These are phyloP conservation scores for Aspidoscelis tigris DNA, from an alignment of 2,113 vertebrate species.

Conservation along the genomic window DNA sequence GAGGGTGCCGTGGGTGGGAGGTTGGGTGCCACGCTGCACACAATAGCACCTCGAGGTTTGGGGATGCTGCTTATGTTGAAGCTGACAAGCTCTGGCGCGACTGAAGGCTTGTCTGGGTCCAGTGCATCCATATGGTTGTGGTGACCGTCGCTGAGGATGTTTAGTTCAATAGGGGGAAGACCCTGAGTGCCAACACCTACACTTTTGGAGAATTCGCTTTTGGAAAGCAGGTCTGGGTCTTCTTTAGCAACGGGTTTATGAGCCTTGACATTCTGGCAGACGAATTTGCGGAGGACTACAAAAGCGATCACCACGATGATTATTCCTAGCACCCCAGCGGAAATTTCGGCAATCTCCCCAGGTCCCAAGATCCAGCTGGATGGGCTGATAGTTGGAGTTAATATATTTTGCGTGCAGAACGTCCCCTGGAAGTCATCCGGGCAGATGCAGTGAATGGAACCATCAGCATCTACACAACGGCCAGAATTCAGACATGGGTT, in stretches of 20 bases:
- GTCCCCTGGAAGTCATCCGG: constrained; percentile 52
- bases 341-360: constrained; percentile 82
- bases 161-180: constrained; percentile 82
- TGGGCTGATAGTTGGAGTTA: constrained; percentile 70
- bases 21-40: constrained; percentile 96
- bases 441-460: constrained; percentile 76
- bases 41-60: constrained; percentile 81
- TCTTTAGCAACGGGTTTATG: constrained; percentile 87
- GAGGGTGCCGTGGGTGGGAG: constrained; percentile 79
- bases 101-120: constrained; percentile 73
- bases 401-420: constrained; percentile 63
- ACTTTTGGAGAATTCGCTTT: constrained; percentile 79
- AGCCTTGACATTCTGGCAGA: constrained; percentile 76
- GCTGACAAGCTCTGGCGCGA: constrained; percentile 69
- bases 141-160: constrained; percentile 68
- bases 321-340: constrained; percentile 67
- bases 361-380: constrained; percentile 67
- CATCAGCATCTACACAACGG: constrained; percentile 74
- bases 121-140: constrained; percentile 76
- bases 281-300: constrained; percentile 76
- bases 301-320: constrained; percentile 71
- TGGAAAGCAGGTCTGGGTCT: constrained; percentile 90
- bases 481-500: constrained; percentile 78
- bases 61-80: constrained; percentile 73
- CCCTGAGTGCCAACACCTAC: constrained; percentile 79